Percentiles rank a stretch among this genome's conserved stretches.
Evolutionary conservation across 1,140 invertebrate species (phyloP).

Genomic region (Trinorchestia longiramus): DNA sequence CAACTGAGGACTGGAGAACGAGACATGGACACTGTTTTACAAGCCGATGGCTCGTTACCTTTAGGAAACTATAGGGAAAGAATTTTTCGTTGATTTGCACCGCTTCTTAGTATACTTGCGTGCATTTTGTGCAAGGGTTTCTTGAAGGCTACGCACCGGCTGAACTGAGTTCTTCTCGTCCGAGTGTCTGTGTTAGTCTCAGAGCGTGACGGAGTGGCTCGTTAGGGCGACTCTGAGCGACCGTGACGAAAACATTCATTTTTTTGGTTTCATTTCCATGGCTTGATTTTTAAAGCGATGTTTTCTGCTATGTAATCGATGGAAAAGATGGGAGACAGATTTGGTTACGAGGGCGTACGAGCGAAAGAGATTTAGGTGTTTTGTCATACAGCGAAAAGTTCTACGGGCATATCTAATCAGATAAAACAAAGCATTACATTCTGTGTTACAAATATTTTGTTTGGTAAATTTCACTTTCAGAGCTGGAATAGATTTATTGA

Average conservation of each 20-base stretch:
- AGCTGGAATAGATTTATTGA: background rate
- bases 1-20: background rate
- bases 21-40: background rate
- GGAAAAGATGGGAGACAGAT: background rate
- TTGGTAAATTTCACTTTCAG: background rate
- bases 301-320: background rate
- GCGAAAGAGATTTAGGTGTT: background rate
- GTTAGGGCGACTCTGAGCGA: background rate
- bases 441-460: background rate
- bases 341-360: background rate
- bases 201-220: background rate
- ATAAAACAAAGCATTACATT: background rate
- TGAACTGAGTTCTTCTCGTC: background rate
- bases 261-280: background rate
- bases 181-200: background rate
- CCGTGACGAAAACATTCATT: background rate
- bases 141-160: background rate
- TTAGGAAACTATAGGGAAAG: background rate
- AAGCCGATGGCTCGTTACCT: background rate
- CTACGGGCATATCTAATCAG: background rate
- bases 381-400: background rate
- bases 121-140: background rate
- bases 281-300: background rate
- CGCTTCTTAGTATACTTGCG: background rate
- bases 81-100: background rate